These are phyloP conservation scores for Xyrichtys novacula DNA, from an alignment of 2,797 vertebrate genomes.

Conservation along the genomic window DNA sequence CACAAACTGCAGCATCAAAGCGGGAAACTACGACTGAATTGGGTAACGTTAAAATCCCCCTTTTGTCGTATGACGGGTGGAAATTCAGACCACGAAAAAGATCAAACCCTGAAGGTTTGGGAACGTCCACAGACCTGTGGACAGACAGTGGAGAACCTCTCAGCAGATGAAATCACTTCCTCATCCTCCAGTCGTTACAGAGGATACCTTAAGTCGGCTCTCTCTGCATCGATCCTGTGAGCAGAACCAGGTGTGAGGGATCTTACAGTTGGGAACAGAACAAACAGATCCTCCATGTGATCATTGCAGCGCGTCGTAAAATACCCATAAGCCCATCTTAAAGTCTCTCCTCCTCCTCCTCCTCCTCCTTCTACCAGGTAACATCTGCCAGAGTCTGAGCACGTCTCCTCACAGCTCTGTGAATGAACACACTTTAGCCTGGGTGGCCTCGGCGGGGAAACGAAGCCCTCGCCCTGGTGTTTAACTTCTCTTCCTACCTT, in stretches of 20 bases:
- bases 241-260: conserved; percentile 31
- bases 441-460: conserved; percentile 68
- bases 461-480: conserved; percentile 51
- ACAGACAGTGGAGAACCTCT: background rate
- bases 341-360: background rate
- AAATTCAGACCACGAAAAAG: too few species aligned
- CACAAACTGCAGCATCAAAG: background rate
- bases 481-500: conserved; percentile 58
- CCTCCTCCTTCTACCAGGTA: conserved; percentile 31
- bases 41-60: too few species aligned
- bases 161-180: background rate
- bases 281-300: conserved; percentile 21
- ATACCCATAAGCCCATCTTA: background rate
- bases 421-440: conserved; percentile 28
- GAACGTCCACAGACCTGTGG: background rate
- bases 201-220: conserved; percentile 9
- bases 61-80: too few species aligned
- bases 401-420: background rate
- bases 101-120: too few species aligned
- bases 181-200: conserved; percentile 2
- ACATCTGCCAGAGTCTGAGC: conserved; percentile 9
- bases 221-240: conserved; percentile 29
- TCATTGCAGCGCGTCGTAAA: conserved; percentile 10
- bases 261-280: conserved; percentile 29
- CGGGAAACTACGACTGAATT: background rate